Conservation (phyloP, 2,888 invertebrate species). For the Sialis lutaria region DNA sequence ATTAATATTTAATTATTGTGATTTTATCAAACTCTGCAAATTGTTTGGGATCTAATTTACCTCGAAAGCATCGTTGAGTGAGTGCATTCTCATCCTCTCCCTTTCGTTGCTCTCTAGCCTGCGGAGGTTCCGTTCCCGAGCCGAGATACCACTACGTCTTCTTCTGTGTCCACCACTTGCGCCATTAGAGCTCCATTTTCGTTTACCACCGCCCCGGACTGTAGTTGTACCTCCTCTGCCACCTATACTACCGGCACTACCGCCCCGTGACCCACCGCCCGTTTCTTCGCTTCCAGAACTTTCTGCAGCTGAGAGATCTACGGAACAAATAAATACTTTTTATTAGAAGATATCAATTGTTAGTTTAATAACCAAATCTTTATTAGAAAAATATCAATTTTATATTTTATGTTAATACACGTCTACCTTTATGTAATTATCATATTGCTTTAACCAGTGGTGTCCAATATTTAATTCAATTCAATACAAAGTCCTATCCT, state of each 20-base stretch:
- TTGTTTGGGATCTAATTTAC: conserved; percentile 21
- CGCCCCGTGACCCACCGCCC: neutral
- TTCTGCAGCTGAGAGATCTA: conserved; percentile 3
- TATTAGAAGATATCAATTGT: too few species aligned
- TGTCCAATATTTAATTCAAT: too few species aligned
- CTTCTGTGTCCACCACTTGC: conserved; percentile 26
- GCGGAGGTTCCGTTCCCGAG: conserved; percentile 51
- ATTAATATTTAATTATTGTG: conserved; percentile 2
- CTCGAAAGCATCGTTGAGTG: conserved; percentile 63
- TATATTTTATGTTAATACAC: too few species aligned
- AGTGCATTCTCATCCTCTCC: conserved; percentile 66
- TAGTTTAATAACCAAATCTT: too few species aligned
- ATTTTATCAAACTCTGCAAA: neutral
- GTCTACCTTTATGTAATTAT: too few species aligned
- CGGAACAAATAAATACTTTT: too few species aligned
- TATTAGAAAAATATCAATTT: too few species aligned
- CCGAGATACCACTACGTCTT: conserved; percentile 39
- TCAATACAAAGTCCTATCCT: too few species aligned
- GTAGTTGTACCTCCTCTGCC: conserved; percentile 4
- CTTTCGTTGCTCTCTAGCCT: conserved; percentile 63
- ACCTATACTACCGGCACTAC: neutral
- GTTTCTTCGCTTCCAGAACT: conserved; percentile 4
- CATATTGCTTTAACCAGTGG: too few species aligned
- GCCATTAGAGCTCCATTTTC: conserved; percentile 24
- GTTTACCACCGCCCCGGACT: conserved; percentile 6